Base-by-base conservation (phyloP, 2,797 vertebrate species). In the Brachymystax lenok region DNA sequence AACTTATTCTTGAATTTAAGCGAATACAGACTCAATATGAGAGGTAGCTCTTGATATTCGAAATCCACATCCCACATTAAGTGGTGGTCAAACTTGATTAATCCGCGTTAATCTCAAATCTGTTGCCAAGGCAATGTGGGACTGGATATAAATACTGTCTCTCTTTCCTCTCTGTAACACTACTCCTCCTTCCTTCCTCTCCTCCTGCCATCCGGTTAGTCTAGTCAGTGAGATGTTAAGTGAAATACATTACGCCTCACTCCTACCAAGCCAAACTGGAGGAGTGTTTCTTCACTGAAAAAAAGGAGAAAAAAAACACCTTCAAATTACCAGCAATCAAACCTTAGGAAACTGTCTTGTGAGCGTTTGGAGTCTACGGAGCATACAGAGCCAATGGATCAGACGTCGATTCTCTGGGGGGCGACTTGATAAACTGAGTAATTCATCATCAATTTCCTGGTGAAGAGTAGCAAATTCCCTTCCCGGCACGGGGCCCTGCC, bases 371-470 rank as follows among this genome's bases (percentile, higher is more conserved):
- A 64, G 24, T 19, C 17, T 56, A 76, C 83, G 84, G 85, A 84
- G 14, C 81, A 80, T 76, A 27, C 8, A 64, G 10, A 24, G n/a
- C 56, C 7, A 8, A 75, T 84, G 84, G 85, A 83, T 16, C 81
- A 80, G 81, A 84, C 80, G 82, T 89, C 89, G 88, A 83, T 75
- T 84, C 89, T 74, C 79, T 86, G 94, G 93, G 92, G 88, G 78
- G 46, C 59, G 87, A 92, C 87, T 92, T 90, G 90, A 92, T 92
- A 91, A 93, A 92, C 80, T 56, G 82, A 85, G 86, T 85, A 88
- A 94, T 94, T 93, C 88, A 93, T 93, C 93, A 92, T 93, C 89
- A 92, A 87, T 93, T 93, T 94, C 83, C 84, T 83, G 77, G 85
- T 80, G 83, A 83, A 84, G 75, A 76, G 66, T 83, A 68, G 75